Conservation (phyloP, 1,140 invertebrate genomes). For the Hestina assimilis region DNA sequence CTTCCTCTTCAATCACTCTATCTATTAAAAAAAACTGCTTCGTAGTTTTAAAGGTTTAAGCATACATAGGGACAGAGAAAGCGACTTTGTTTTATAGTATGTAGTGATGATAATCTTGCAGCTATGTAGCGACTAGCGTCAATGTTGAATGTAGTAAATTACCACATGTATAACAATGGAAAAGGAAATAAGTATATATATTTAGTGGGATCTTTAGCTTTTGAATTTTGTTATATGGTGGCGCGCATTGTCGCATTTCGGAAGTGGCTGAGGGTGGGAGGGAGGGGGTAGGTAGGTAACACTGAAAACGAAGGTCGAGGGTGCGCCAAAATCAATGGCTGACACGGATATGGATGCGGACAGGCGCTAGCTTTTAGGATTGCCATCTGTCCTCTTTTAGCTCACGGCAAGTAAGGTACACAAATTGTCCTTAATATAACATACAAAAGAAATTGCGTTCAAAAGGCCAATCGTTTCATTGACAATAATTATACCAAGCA, state of each 20-base stretch:
- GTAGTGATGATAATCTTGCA: too few relatives aligned
- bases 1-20: too few relatives aligned
- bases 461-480: too few relatives aligned
- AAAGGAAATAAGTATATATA: neutral
- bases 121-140: too few relatives aligned
- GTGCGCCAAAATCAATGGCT: conserved; percentile 31
- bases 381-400: neutral
- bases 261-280: conserved; percentile 2
- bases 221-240: neutral
- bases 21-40: too few relatives aligned
- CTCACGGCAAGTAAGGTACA: neutral
- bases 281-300: neutral
- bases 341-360: conserved; percentile 7
- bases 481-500: too few relatives aligned
- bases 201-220: conserved; percentile 1
- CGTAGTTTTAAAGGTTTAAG: too few relatives aligned
- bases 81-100: too few relatives aligned
- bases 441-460: too few relatives aligned
- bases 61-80: too few relatives aligned
- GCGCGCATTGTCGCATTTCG: conserved; percentile 14
- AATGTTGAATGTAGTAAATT: too few relatives aligned
- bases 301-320: conserved; percentile 27
- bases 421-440: neutral
- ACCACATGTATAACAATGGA: too few relatives aligned
- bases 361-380: neutral